phyloP scores from a whole-genome alignment of 1,140 invertebrate species.

The Araneus ventricosus region DNA sequence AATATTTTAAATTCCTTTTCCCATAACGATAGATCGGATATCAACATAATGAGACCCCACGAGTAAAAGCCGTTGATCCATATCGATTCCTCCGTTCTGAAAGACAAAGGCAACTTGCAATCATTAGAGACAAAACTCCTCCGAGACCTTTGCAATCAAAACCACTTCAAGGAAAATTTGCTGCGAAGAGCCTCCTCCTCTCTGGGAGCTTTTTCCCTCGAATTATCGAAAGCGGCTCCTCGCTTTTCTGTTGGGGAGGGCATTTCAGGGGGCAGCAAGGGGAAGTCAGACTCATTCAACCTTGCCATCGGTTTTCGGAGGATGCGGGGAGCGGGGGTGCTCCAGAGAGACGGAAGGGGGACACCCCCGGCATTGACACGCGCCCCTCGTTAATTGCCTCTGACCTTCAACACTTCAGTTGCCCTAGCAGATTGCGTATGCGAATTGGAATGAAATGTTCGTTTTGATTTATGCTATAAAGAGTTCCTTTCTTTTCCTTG shows the following conservation, averaged over 20 bases:
- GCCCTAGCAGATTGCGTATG: not conserved
- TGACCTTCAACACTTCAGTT: not conserved
- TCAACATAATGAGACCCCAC: too few relatives aligned
- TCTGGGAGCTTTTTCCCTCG: not conserved
- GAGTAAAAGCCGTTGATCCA: too few relatives aligned
- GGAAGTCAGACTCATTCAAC: not conserved
- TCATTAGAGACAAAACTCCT: not conserved
- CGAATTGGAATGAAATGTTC: not conserved
- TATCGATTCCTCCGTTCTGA: too few relatives aligned
- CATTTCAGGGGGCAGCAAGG: not conserved
- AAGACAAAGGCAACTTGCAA: too few relatives aligned
- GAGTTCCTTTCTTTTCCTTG: too few relatives aligned
- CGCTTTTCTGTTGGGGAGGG: not conserved
- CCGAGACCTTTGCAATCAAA: not conserved
- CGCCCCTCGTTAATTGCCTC: constrained; percentile 17
- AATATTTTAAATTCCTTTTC: too few relatives aligned
- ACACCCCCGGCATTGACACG: not conserved
- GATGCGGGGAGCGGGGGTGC: not conserved
- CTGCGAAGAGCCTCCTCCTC: not conserved
- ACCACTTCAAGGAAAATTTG: not conserved
- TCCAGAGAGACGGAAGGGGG: not conserved
- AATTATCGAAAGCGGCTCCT: not conserved
- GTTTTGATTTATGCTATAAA: too few relatives aligned
- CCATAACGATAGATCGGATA: too few relatives aligned
- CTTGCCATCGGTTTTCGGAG: constrained; percentile 20